Base-by-base conservation (phyloP, 2,888 invertebrate species). In the Nemotelus pantherinus region DNA sequence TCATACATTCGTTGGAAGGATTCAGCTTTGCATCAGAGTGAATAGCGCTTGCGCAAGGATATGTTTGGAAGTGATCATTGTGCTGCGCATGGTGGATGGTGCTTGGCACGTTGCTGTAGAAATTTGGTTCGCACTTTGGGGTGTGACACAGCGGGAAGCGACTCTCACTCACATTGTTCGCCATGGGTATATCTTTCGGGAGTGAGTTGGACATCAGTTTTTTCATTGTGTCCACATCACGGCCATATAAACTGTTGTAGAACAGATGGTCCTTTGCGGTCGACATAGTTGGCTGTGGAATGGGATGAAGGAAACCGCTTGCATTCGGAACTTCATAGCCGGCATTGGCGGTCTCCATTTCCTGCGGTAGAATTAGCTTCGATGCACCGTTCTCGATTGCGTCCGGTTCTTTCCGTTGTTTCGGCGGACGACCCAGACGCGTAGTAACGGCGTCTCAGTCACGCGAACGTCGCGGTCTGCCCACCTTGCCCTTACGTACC, bases 401-500 rank as follows among this genome's bases (percentile, higher is more conserved):
- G 68, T 70, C 63, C 44, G 77, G 70, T 60, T 81, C 82, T 79
- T 82, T 83, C 82, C 82, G 82, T 25, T 81, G 78, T 79, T 83
- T 83, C 76, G 83, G 82, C 75, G 83, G 82, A 70, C 83, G 81
- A 70, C 82, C 82, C 82, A 83, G 81, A 78, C 82, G 82, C 55
- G 81, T 82, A 25, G 25, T 25, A 77, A 79, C 81, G 81, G 80
- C 81, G 64, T 82, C 81, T 94, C 94, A 95, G 92, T 95, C 95
- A 85, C 94, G 91, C 89, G 93, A 93, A 85, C 95, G 90, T 85
- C 94, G 91, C 86, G 95, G 95, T 85, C 95, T 90, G 78, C 95
- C 95, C 5, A 83, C 83, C 88, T 95, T 95, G 88, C 94, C 94
- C 89, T 95, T 95, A 87, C 94, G 92, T 83, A 94, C 93, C 6